Conservation (phyloP, 2,113 vertebrate genomes). For the Alligator sinensis region DNA sequence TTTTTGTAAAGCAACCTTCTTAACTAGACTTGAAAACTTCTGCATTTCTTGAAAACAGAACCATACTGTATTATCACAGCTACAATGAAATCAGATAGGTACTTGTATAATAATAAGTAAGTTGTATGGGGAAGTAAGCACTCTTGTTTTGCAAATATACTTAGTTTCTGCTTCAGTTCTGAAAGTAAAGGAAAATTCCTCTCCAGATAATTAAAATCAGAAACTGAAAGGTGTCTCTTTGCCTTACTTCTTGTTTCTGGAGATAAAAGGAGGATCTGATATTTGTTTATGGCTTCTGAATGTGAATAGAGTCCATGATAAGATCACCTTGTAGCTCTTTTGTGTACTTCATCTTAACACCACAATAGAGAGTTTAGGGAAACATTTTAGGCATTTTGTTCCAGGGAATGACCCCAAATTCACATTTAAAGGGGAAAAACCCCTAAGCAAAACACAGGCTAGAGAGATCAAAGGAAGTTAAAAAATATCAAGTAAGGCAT, state of each 20-base stretch:
- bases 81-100: not conserved
- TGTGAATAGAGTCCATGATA: constrained; percentile 72
- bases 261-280: constrained; percentile 62
- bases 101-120: not conserved
- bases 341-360: constrained; percentile 76
- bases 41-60: not conserved
- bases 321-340: constrained; percentile 75
- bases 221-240: constrained; percentile 35
- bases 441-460: constrained; percentile 19
- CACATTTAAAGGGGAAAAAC: constrained; percentile 62
- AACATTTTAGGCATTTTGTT: constrained; percentile 76
- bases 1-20: not conserved
- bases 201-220: constrained; percentile 38
- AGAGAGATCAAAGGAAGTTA: constrained; percentile 72
- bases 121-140: not conserved
- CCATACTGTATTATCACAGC: not conserved
- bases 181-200: not conserved
- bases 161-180: constrained; percentile 4
- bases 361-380: constrained; percentile 70
- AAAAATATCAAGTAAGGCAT: constrained; percentile 50
- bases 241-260: constrained; percentile 61
- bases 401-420: constrained; percentile 76
- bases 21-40: not conserved
- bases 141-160: not conserved
- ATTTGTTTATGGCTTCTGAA: constrained; percentile 66